phyloP scores from a whole-genome alignment of 2,797 vertebrate genomes.

The Salmo trutta region DNA sequence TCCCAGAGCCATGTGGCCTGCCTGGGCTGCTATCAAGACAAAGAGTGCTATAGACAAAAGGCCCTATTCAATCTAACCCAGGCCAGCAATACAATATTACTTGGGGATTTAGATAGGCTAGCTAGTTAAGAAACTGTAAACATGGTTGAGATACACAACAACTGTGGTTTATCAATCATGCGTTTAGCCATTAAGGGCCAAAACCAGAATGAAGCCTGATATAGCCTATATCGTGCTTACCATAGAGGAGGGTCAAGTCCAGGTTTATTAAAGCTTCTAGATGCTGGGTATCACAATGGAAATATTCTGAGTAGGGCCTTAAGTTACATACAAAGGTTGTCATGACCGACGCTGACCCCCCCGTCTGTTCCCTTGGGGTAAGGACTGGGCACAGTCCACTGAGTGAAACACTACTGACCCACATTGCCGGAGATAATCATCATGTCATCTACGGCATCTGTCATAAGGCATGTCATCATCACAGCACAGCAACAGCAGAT shows the following conservation, averaged over 20 bases:
- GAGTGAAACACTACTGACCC: neutral
- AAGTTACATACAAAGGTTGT: neutral
- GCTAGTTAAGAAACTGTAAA: neutral
- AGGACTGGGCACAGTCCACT: neutral
- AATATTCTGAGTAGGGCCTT: neutral
- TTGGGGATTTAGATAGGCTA: neutral
- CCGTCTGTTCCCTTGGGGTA: neutral
- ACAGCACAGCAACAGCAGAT: neutral
- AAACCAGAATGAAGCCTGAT: neutral
- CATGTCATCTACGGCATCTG: neutral
- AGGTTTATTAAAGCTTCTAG: neutral
- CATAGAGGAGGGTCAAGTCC: neutral
- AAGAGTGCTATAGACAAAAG: neutral
- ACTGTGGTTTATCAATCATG: neutral
- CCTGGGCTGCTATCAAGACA: neutral
- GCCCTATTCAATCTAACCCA: neutral
- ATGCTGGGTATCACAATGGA: neutral
- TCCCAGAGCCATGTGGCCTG: neutral
- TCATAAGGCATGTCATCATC: neutral
- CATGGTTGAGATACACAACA: neutral
- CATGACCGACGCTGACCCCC: neutral
- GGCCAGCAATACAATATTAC: neutral
- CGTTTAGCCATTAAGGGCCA: neutral
- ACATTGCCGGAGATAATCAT: neutral
- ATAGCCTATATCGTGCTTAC: neutral